phyloP scores from a whole-genome alignment of 2,113 vertebrate species.

The Monopterus albus region DNA sequence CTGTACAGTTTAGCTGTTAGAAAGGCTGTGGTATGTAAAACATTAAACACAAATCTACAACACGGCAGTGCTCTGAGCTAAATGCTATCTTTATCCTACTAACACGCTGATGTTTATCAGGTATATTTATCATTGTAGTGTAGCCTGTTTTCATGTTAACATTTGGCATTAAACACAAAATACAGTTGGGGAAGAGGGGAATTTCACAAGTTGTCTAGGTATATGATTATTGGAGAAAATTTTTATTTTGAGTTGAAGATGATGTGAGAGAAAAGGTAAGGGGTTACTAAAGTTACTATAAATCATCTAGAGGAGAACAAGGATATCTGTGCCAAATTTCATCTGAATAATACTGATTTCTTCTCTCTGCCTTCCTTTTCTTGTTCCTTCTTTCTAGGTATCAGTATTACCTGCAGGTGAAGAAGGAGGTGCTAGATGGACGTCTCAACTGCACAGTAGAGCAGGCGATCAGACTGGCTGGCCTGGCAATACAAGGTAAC shows the following conservation, averaged over 20 bases:
- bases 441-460: conserved; percentile 88
- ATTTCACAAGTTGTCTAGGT: neutral
- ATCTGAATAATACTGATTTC: neutral
- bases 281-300: neutral
- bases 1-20: conserved; percentile 6
- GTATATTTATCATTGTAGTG: too few species aligned
- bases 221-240: neutral
- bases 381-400: conserved; percentile 87
- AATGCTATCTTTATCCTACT: too few species aligned
- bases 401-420: conserved; percentile 98
- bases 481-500: conserved; percentile 94
- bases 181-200: neutral
- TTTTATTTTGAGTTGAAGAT: too few species aligned
- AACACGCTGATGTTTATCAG: too few species aligned
- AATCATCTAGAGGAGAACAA: neutral
- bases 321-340: too few species aligned
- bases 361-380: neutral
- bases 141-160: neutral
- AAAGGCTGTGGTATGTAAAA: neutral
- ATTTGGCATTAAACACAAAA: neutral
- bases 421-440: conserved; percentile 94
- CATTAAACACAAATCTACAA: too few species aligned
- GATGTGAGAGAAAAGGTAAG: too few species aligned
- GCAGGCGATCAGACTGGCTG: conserved; percentile 92
- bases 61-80: neutral